These are phyloP conservation scores for Delphinus delphis DNA, from an alignment of 2,113 vertebrate species.

Conservation along the genomic window DNA sequence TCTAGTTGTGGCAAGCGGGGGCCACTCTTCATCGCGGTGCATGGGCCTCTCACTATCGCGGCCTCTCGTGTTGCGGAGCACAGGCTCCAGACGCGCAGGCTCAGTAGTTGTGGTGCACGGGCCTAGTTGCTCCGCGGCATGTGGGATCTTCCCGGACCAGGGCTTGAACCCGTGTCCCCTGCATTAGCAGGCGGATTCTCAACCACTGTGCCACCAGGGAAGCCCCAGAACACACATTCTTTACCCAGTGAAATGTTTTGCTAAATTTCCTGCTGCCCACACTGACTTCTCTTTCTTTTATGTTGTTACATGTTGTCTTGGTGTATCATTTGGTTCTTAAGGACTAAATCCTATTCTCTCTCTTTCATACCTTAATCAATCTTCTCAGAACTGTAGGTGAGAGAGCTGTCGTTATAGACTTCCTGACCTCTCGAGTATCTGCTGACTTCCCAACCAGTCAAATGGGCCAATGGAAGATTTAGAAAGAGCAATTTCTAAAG, in stretches of 20 bases:
- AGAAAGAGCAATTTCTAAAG: not conserved
- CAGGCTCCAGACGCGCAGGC: too few relatives aligned
- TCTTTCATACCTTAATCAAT: not conserved
- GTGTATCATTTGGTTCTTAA: not conserved
- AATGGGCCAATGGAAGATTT: too few relatives aligned
- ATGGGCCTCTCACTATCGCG: too few relatives aligned
- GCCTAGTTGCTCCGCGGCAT: too few relatives aligned
- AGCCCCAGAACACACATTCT: not conserved
- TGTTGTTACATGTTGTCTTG: accelerated
- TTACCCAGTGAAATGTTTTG: not conserved
- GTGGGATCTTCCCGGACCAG: too few relatives aligned
- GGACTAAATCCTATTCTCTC: not conserved
- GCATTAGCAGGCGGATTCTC: accelerated
- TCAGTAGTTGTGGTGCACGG: too few relatives aligned
- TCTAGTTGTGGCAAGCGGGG: too few relatives aligned
- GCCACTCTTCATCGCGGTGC: too few relatives aligned
- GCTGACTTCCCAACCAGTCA: not conserved
- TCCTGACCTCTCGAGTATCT: accelerated
- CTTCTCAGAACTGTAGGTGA: not conserved
- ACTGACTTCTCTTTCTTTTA: not conserved
- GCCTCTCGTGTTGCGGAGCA: too few relatives aligned
- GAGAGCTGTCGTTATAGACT: accelerated
- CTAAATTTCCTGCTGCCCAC: not conserved
- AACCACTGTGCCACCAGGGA: not conserved
- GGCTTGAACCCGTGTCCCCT: too few relatives aligned